Evolutionary conservation across 2,888 invertebrate genomes (phyloP), one percentile per base, ranked within the genome.

Genomic region (Dorcus parallelipipedus): DNA sequence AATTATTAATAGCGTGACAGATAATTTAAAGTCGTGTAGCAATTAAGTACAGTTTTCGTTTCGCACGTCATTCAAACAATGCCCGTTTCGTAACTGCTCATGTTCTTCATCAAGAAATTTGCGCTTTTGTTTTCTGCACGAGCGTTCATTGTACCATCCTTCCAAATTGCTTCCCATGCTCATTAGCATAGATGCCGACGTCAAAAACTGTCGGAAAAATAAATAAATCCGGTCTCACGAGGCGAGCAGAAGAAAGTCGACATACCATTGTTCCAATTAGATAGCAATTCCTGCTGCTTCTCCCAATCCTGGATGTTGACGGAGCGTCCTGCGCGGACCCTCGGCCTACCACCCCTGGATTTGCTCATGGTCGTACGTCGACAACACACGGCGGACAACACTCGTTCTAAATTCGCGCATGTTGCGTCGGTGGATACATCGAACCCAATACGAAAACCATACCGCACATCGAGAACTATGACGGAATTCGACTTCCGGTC

Each of bases 181-280:
- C 26, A 33, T 33, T 33, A 33, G 26, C n/a, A 17, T 40, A 33
- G n/a, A 33, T 49, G 39, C 9, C 33, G 4, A 38, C 4, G 38
- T n/a, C 26, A 17, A 45, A 47, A 47, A n/a, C 47, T 9, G 14
- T 14, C 23, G 17, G 10, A 40, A 33, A 3, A 33, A 33, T 33
- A 33, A 33, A 33, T 33, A 33, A 33, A 33, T 33, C 26, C 26
- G 26, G 26, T 33, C 26, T 33, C 26, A 33, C 26, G 26, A 45
- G 23, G 45, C 45, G 45, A 45, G 9, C 14, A 23, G 42, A 14
- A 14, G 10, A 14, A 45, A 45, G n/a, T 45, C 69, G 60, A 69
- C 75, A 59, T 82, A 83, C 83, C 83, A 78, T 82, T 75, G 68
- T 80, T 79, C 83, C 83, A 83, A 65, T 79, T 79, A 64, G 72